These are phyloP conservation scores for Cyanocitta stelleri DNA, from an alignment of 2,113 vertebrate genomes.

Conservation along the genomic window DNA sequence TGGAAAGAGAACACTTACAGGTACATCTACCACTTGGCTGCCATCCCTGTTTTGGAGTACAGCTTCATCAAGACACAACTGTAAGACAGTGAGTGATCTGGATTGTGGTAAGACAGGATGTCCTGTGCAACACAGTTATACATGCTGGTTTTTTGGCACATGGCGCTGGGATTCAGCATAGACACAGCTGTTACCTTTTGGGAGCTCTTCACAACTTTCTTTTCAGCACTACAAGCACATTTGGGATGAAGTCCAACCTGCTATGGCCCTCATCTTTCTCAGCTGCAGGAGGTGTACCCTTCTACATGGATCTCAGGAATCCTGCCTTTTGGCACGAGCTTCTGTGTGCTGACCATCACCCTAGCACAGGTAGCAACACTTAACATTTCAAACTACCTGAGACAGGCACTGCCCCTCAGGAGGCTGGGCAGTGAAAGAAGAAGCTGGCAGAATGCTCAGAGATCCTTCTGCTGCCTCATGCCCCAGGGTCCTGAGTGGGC, in stretches of 20 bases:
- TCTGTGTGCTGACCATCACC: not conserved
- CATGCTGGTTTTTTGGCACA: not conserved
- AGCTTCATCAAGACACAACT: not conserved
- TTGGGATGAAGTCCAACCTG: not conserved
- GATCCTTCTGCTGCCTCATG: not conserved
- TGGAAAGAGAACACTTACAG: not conserved
- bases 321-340: not conserved
- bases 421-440: not conserved
- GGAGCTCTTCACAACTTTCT: not conserved
- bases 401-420: not conserved
- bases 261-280: not conserved
- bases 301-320: not conserved
- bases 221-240: not conserved
- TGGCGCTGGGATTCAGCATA: not conserved
- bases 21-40: not conserved
- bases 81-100: not conserved
- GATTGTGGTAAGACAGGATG: not conserved
- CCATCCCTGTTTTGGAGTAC: not conserved
- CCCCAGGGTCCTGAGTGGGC: not conserved
- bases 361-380: not conserved
- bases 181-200: not conserved
- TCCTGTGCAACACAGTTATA: not conserved
- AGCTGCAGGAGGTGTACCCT: not conserved
- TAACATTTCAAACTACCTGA: not conserved
- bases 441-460: not conserved